Conservation (phyloP, 2,797 vertebrate genomes). For the Spinus olivaceus region DNA sequence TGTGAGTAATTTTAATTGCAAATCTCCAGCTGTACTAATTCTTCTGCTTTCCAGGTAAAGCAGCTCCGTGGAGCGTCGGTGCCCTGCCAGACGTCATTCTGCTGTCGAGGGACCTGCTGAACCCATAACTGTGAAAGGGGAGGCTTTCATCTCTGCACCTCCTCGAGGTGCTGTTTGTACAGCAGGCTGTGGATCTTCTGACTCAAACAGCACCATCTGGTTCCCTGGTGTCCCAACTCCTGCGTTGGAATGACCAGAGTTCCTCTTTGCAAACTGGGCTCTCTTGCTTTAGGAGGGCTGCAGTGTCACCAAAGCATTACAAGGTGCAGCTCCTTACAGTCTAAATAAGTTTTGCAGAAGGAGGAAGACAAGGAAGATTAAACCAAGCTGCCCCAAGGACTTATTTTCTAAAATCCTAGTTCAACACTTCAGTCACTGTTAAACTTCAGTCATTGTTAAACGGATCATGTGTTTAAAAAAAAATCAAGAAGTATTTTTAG, state of each 20-base stretch:
- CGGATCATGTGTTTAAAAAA: not conserved
- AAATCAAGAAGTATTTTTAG: not conserved
- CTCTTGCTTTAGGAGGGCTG: not conserved
- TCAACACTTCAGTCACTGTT: not conserved
- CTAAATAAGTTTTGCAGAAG: not conserved
- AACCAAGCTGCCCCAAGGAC: not conserved
- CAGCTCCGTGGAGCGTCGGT: not conserved
- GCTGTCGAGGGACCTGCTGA: conserved; percentile 44
- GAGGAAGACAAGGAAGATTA: not conserved
- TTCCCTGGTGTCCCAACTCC: not conserved
- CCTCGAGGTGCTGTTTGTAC: conserved; percentile 19
- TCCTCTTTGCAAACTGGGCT: not conserved
- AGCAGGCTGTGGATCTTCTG: not conserved
- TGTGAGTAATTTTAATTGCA: not conserved
- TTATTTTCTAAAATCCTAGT: not conserved
- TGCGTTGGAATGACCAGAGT: not conserved
- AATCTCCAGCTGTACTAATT: not conserved
- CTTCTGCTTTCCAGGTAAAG: conserved; percentile 73
- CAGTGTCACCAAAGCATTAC: not conserved
- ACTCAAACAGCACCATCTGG: not conserved
- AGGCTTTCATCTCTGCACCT: conserved; percentile 31
- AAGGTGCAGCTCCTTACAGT: not conserved
- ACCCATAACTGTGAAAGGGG: conserved; percentile 42
- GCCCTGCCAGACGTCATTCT: conserved; percentile 14
- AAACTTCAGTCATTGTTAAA: not conserved